phyloP scores from a whole-genome alignment of 2,888 invertebrate species.

The Callyntrura guangdongensis region DNA sequence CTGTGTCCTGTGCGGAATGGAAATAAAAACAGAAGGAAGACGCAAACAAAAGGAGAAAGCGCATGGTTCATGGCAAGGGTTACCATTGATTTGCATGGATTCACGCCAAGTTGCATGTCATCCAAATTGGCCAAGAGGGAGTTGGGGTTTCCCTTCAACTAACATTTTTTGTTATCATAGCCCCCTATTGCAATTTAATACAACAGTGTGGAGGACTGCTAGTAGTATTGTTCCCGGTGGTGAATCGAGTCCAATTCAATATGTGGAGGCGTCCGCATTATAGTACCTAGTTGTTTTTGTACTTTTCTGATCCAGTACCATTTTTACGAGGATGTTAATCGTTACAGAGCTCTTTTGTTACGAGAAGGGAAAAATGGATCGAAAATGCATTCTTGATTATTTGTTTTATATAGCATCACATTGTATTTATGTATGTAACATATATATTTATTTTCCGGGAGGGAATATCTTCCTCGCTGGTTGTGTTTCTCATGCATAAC shows the following conservation, averaged over 20 bases:
- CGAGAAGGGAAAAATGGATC: background rate
- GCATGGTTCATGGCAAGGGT: background rate
- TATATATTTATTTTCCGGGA: background rate
- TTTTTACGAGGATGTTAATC: slow-evolving; percentile 16
- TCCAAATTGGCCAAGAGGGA: slow-evolving; percentile 45
- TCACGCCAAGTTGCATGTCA: slow-evolving; percentile 52
- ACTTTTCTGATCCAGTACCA: background rate
- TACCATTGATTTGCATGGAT: slow-evolving; percentile 62
- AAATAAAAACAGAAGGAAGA: background rate
- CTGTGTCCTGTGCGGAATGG: background rate
- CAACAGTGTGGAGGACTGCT: background rate
- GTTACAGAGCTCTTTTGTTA: background rate
- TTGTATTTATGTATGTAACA: too few species aligned
- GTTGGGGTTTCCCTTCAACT: too few species aligned
- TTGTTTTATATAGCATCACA: background rate
- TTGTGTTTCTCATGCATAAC: slow-evolving; percentile 13
- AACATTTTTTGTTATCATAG: background rate
- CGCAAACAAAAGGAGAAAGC: background rate
- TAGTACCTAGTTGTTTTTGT: background rate
- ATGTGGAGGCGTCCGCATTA: background rate
- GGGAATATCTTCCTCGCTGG: background rate
- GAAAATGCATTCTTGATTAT: background rate
- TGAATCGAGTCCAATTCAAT: too few species aligned
- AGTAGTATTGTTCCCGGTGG: background rate
- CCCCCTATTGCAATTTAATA: slow-evolving; percentile 19